Evolutionary conservation across 1,140 invertebrate genomes (phyloP).

Genomic region (Pomacea maculata): DNA sequence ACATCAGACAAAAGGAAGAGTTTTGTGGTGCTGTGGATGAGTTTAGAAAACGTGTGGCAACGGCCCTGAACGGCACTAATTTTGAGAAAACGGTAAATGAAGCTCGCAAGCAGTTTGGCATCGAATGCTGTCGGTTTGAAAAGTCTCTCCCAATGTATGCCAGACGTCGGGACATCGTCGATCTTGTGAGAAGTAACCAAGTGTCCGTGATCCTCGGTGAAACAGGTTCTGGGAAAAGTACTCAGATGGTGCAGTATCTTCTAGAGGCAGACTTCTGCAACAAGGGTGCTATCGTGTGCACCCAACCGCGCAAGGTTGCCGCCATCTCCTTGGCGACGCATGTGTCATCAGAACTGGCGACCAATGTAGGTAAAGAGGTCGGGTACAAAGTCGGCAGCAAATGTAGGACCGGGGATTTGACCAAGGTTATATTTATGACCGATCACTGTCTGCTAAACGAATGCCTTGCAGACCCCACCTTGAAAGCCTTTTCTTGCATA

Average conservation of each 20-base stretch:
- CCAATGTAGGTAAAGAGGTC: conserved; percentile 48
- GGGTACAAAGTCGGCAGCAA: conserved; percentile 75
- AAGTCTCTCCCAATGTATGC: conserved; percentile 55
- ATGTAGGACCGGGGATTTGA: conserved; percentile 73
- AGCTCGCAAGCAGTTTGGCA: conserved; percentile 37
- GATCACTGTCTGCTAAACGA: conserved; percentile 96
- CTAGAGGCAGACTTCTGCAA: conserved; percentile 61
- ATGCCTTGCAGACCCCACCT: conserved; percentile 77
- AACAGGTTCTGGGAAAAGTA: conserved; percentile 88
- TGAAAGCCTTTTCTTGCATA: conserved; percentile 77
- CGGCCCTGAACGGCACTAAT: conserved; percentile 17
- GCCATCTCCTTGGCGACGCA: conserved; percentile 53
- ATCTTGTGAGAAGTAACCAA: conserved; percentile 41
- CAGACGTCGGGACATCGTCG: conserved; percentile 41
- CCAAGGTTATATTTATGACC: conserved; percentile 95
- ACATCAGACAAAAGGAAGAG: conserved; percentile 38
- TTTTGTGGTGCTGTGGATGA: conserved; percentile 33
- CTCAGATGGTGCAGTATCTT: conserved; percentile 57
- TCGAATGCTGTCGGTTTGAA: conserved; percentile 42
- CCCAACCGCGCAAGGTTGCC: conserved; percentile 61
- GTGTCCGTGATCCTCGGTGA: conserved; percentile 87
- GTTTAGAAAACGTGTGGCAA: conserved; percentile 24
- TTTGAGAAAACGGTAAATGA: conserved; percentile 29
- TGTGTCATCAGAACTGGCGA: conserved; percentile 53
- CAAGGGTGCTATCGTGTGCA: conserved; percentile 79